Evolutionary conservation across 2,113 vertebrate species (phyloP), one percentile per base, ranked within the genome.

Genomic region (Stercorarius parasiticus): DNA sequence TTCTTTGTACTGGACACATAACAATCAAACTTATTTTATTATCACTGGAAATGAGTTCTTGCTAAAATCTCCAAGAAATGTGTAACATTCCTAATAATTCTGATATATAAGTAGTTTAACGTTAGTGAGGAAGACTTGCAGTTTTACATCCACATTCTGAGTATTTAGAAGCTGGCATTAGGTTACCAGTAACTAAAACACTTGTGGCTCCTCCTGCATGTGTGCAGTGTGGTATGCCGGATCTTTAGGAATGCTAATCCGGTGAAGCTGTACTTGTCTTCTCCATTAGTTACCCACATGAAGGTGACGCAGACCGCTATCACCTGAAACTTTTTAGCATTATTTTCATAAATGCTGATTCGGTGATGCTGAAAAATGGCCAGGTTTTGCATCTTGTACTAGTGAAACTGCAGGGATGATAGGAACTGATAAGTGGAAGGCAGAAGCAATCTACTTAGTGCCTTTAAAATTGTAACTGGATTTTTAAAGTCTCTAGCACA

Each of bases 11-110:
- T 92, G 43, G 85, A 77, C 64, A 76, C 49, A 56, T 88, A 95
- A 87, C 95, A 86, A 88, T 59, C 32, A 95, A 86, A 88, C 25
- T 74, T 88, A 83, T 30, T 78, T 88, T 91, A 85, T 96, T 95
- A 83, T 95, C 61, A 45, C 29, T 95, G 82, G 62, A 95, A 97
- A 95, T 85, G 83, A 92, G 82, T 72, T 55, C 42, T 40, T 85
- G 40, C 62, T 71, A 85, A 62, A 87, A 66, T 69, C 13, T 58
- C 43, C 76, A 88, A 89, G 84, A 82, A 93, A 87, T 87, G 18
- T 50, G 32, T 73, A 45, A 82, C 61, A 43, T 88, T 88, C 76
- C 69, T 79, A 70, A 42, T 86, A 38, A 77, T 91, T 92, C 58
- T 64, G 87, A 30, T 92, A 49, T 36, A 16, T 62, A 76, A 95